These are phyloP conservation scores for Agelaius phoeniceus DNA, from an alignment of 2,113 vertebrate genomes.

Conservation along the genomic window DNA sequence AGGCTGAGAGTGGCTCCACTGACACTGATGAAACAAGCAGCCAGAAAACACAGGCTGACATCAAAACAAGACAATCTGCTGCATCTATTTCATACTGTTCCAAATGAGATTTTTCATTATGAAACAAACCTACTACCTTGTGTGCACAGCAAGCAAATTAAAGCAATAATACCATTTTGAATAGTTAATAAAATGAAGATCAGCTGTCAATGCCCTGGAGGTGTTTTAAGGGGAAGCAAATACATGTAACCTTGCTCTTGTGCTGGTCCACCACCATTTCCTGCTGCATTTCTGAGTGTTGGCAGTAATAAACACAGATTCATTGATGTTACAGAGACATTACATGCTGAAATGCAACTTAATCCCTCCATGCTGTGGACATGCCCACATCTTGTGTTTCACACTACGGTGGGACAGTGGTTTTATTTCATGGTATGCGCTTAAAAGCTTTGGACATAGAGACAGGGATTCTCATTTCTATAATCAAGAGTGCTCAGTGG, in stretches of 20 bases:
- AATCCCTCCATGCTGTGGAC: background rate
- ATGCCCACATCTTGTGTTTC: background rate
- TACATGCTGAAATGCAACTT: background rate
- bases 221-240: background rate
- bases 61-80: constrained; percentile 36
- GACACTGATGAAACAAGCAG: background rate
- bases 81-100: background rate
- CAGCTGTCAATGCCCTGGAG: background rate
- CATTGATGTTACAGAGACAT: background rate
- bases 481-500: background rate
- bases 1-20: background rate
- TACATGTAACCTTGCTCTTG: background rate
- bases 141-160: background rate
- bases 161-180: constrained; percentile 23
- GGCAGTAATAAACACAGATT: background rate
- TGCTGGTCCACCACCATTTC: background rate
- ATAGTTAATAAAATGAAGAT: constrained; percentile 29
- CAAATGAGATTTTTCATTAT: background rate
- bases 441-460: background rate
- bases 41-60: constrained; percentile 23
- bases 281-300: background rate
- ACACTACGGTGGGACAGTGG: background rate
- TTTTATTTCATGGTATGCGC: background rate
- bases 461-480: background rate
- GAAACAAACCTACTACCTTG: background rate